Evolutionary conservation across 2,797 vertebrate genomes (phyloP).

Genomic region (Molossus molossus): DNA sequence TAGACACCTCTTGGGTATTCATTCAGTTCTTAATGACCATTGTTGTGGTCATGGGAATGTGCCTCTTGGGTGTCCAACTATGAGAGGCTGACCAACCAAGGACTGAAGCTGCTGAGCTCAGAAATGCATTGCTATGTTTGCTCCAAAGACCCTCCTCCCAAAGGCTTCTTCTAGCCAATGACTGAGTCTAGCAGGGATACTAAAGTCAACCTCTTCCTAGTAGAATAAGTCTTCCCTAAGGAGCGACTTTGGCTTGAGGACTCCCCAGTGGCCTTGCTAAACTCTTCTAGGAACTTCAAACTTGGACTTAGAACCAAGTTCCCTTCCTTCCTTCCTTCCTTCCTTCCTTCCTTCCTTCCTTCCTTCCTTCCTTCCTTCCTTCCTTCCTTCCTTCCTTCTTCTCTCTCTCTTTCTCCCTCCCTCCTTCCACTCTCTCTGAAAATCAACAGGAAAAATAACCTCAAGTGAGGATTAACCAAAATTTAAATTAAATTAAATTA

Average conservation of each 20-base stretch:
- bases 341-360: not conserved
- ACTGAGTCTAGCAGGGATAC: not conserved
- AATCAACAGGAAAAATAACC: no score
- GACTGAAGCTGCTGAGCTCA: not conserved
- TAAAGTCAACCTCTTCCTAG: not conserved
- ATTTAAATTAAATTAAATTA: no score
- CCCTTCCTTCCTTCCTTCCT: not conserved
- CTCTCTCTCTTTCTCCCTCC: not conserved
- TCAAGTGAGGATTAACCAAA: no score
- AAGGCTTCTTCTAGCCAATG: not conserved
- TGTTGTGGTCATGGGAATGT: not conserved
- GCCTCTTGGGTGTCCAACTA: not conserved
- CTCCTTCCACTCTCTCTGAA: no score
- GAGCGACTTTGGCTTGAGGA: not conserved
- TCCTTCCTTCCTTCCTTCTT: not conserved
- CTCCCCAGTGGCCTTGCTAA: not conserved
- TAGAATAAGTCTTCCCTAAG: not conserved
- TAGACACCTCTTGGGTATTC: not conserved
- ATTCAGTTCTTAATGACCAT: not conserved
- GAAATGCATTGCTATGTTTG: not conserved
- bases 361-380: no score
- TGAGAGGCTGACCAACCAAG: not conserved
- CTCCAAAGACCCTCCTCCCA: not conserved
- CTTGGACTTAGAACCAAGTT: constrained; percentile 9
- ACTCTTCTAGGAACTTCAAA: constrained; percentile 42